Base-by-base conservation (phyloP, 2,113 vertebrate species). In the Siniperca chuatsi region DNA sequence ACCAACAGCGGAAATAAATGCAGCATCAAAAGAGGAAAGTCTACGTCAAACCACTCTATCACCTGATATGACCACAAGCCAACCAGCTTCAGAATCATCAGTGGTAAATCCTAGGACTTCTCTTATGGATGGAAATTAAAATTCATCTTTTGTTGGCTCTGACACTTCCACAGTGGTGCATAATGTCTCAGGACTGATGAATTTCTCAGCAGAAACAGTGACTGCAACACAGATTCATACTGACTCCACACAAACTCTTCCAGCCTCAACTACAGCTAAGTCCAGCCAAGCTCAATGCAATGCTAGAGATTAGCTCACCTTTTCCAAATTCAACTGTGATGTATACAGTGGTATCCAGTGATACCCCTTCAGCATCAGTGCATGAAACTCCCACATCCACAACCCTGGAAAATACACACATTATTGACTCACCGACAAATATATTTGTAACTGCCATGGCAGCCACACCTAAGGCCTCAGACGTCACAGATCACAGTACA, bases 401-500 rank as follows among this genome's bases (percentile, higher is more conserved):
- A 62, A 15, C 29, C 15, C 1, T 29, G 21, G n/a, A 52, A 62
- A 62, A 50, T 21, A 13, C 35, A 10, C 12, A 48, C 7, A 50
- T 29, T 72, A 12, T 44, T 52, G 18, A 33, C 33, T 16, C 18
- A 44, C 20, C 4, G 6, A 69, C 4, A n/a, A 10, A 60, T 9
- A 78, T 25, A 11, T 18, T 29, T 69, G 23, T 29, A 5, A 60
- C 13, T 29, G 5, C 12, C 16, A 33, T 33, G 20, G 23, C 20
- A 52, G 42, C 16, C 48, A 80, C 68, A 75, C 57, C 80, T 21
- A 12, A 75, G 8, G 15, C 6, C 40, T 68, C 44, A 33, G 42
- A 61, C 3, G 20, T 74, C 68, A 71, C 25, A 46, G 13, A 18
- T 29, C 2, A 23, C 16, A 67, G 0, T 12, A 46, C 25, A 66